Conservation (phyloP, 1,140 invertebrate genomes). For the Micrasema minimum region DNA sequence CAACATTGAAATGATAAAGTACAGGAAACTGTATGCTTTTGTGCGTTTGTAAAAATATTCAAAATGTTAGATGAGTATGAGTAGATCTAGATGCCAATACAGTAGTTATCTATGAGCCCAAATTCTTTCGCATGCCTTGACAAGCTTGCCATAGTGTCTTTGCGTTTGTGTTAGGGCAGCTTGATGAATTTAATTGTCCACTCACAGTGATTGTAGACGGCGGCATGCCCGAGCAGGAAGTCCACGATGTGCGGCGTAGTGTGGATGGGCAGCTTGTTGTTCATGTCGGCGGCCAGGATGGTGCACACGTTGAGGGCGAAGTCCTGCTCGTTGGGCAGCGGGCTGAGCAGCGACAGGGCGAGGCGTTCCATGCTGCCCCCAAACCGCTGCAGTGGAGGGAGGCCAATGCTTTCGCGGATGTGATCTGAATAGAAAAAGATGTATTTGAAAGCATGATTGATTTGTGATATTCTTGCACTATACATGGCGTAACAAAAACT, state of each 20-base stretch:
- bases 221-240: constrained; percentile 91
- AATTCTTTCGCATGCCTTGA: no score
- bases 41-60: no score
- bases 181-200: no score
- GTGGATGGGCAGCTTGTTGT: constrained; percentile 85
- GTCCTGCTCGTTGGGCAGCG: constrained; percentile 98
- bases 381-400: constrained; percentile 68
- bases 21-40: no score
- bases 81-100: no score
- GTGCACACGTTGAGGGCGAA: constrained; percentile 98
- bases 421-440: constrained; percentile 65
- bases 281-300: constrained; percentile 92
- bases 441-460: neutral
- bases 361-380: constrained; percentile 87
- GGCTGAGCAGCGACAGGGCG: constrained; percentile 88
- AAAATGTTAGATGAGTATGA: no score
- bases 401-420: constrained; percentile 72
- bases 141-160: no score
- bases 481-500: no score
- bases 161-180: no score
- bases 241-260: constrained; percentile 88
- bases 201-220: constrained; percentile 89
- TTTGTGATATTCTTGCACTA: no score
- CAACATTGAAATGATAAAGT: no score
- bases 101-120: no score